Evolutionary conservation across 1,140 invertebrate species (phyloP).

Genomic region (Palaemon carinicauda): DNA sequence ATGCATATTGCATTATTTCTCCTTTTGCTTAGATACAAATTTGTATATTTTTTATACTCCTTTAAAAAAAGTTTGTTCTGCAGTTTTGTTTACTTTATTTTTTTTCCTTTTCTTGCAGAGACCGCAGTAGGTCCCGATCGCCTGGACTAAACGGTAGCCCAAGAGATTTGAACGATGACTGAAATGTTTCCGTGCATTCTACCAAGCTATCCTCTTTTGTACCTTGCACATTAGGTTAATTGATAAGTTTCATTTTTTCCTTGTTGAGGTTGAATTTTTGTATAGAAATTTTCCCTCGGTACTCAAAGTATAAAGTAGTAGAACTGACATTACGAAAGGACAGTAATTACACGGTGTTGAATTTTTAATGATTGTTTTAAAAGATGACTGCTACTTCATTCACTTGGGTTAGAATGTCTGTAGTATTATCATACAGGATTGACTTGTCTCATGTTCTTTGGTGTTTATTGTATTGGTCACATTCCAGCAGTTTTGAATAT

Average conservation of each 20-base stretch:
- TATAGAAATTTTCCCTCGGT: too few species aligned
- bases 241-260: neutral
- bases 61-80: too few species aligned
- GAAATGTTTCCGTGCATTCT: neutral
- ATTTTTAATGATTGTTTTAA: too few species aligned
- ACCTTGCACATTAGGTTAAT: slow-evolving; percentile 2
- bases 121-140: slow-evolving; percentile 36
- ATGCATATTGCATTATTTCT: too few species aligned
- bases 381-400: too few species aligned
- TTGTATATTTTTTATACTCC: too few species aligned
- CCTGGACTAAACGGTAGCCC: slow-evolving; percentile 45
- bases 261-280: neutral
- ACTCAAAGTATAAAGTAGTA: too few species aligned
- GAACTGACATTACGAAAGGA: too few species aligned
- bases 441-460: neutral
- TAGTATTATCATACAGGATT: neutral
- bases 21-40: too few species aligned
- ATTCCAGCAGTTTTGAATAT: slow-evolving; percentile 24
- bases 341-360: too few species aligned
- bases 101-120: slow-evolving; percentile 6
- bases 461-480: neutral
- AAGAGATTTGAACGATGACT: slow-evolving; percentile 31
- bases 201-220: neutral
- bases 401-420: too few species aligned
- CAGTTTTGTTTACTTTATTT: too few species aligned